phyloP scores from a whole-genome alignment of 2,113 vertebrate species.

The Jaculus jaculus region DNA sequence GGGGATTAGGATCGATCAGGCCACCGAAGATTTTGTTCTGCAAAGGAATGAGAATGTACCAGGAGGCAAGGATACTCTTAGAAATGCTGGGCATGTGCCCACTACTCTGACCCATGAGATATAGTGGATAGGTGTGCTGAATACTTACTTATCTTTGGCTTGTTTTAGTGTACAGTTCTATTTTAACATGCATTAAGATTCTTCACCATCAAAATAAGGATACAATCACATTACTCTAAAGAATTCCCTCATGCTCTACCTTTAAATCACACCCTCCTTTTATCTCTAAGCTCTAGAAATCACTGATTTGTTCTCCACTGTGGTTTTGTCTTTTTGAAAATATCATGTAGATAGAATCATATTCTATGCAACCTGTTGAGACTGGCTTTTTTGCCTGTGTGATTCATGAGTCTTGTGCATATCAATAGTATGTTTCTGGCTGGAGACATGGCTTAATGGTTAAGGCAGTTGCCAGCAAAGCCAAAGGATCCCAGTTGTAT shows the following conservation, averaged over 20 bases:
- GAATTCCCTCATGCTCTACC: background rate
- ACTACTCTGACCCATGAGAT: background rate
- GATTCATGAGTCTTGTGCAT: background rate
- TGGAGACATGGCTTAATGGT: too few relatives aligned
- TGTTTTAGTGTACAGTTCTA: background rate
- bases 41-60: background rate
- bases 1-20: background rate
- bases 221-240: background rate
- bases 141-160: background rate
- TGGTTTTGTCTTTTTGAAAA: background rate
- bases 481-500: too few relatives aligned
- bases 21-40: background rate
- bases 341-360: too few relatives aligned
- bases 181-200: background rate
- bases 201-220: background rate
- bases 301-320: background rate
- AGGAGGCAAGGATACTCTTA: background rate
- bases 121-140: background rate
- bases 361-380: background rate
- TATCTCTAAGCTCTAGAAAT: background rate
- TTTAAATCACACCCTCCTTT: background rate
- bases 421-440: background rate
- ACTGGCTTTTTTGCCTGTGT: background rate
- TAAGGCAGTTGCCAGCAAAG: too few relatives aligned
- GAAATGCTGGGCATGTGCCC: background rate